Evolutionary conservation across 2,888 invertebrate genomes (phyloP).

Genomic region (Girardia tigrina): DNA sequence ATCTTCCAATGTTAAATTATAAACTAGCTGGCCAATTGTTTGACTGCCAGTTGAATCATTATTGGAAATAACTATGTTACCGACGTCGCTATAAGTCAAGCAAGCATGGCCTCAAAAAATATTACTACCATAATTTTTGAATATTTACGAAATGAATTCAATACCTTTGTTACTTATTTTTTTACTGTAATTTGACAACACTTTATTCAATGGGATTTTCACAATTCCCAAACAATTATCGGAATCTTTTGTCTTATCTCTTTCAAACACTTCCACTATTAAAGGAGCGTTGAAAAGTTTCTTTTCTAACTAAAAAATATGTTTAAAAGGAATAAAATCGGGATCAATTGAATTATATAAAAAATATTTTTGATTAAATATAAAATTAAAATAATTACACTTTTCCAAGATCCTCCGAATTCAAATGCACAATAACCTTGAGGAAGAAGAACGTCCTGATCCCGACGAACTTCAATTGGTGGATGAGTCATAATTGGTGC

Average conservation of each 20-base stretch:
- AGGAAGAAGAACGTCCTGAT: constrained; percentile 47
- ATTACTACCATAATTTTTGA: too few relatives aligned
- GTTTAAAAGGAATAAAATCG: not conserved
- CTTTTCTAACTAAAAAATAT: not conserved
- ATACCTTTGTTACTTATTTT: not conserved
- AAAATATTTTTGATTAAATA: too few relatives aligned
- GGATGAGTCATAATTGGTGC: constrained; percentile 50
- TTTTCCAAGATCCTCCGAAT: constrained; percentile 42
- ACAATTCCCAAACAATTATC: not conserved
- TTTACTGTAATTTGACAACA: not conserved
- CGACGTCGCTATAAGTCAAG: not conserved
- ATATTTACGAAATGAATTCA: too few relatives aligned
- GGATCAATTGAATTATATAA: not conserved
- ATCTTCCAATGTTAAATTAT: not conserved
- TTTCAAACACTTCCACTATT: not conserved
- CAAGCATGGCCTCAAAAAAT: not conserved
- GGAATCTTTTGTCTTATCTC: not conserved
- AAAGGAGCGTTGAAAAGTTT: not conserved
- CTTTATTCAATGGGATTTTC: not conserved
- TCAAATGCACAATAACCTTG: constrained; percentile 51
- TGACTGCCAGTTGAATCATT: not conserved
- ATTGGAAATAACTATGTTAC: not conserved
- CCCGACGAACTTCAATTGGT: constrained; percentile 47
- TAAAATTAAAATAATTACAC: not conserved
- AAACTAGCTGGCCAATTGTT: not conserved